Base-by-base conservation (phyloP, 2,888 invertebrate species). In the Incurvaria masculella region DNA sequence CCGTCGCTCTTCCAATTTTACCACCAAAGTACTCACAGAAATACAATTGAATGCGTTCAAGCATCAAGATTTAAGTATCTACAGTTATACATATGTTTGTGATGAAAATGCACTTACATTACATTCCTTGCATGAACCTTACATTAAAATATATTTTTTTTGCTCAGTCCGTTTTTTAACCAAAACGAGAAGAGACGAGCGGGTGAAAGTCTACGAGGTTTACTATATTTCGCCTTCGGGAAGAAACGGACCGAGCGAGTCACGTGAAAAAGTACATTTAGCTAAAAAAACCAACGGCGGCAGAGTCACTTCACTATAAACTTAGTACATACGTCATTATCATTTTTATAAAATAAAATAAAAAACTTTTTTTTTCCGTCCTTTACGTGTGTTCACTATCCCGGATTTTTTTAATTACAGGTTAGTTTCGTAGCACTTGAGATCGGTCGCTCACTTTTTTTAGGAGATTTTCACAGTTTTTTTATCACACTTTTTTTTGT, bases 371-470 rank as follows among this genome's bases (percentile, higher is more conserved):
- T n/a, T n/a, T n/a, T 33, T 14, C 14, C 33, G 33, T 33, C 33
- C 14, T 33, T 33, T 33, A 11, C 33, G 14, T 33, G 8, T 33
- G 33, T 14, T 33, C 33, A 8, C 33, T 33, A n/a, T n/a, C n/a
- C n/a, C n/a, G n/a, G n/a, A n/a, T n/a, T n/a, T n/a, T n/a, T n/a
- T n/a, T 14, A 33, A 33, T 8, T 11, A 33, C 8, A 33, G 14
- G 4, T 33, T 33, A 14, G n/a, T 33, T 33, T 33, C 33, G 33
- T 33, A 33, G 33, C 66, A 57, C 65, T 65, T 76, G 78, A 78
- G 76, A 78, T 78, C 76, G 67, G 69, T 72, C 74, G 71, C 69
- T 74, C 74, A 73, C 74, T 73, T 72, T 70, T 71, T 68, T 61
- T 59, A 58, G 57, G 58, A 65, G 61, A 68, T 72, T 65, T 69